Base-by-base conservation (phyloP, 2,797 vertebrate genomes). In the Falco rusticolus region DNA sequence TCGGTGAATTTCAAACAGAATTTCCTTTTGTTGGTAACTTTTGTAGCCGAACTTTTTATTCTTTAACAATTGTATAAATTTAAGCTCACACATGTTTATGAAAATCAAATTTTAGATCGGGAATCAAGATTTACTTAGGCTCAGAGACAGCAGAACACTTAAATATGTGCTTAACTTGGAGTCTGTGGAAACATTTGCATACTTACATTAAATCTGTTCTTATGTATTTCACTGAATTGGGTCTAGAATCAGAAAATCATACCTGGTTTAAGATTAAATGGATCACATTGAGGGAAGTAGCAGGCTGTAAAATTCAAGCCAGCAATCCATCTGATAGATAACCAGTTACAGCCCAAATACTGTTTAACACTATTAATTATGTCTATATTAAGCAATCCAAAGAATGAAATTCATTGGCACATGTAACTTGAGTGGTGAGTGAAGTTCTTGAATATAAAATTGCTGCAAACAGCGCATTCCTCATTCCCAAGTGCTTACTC, bases 21-120 rank as follows among this genome's bases (percentile, higher is more conserved):
- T 96, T 96, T 93, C 65, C 69, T 92, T 88, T 90, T 83, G 68
- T 88, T 92, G 53, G 79, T 71, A 94, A 93, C 72, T 94, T 95
- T 74, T 94, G 76, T 81, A 94, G 84, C 43, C 92, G 88, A 95
- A 94, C 90, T 92, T 94, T 92, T 91, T 74, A 77, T 68, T 94
- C 84, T 92, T 88, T 90, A 93, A 85, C 74, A 78, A 41, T 54
- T 84, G 82, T 60, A 78, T 69, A 70, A 72, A 72, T 31, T 68
- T 60, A 82, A 94, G 80, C 86, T 92, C 84, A 89, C n/a, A 87
- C 75, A 93, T 95, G 92, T 94, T 96, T 93, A 93, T 74, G 77
- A 89, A 95, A 94, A 95, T 78, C 70, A 96, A 96, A 93, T 95
- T 92, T 92, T 89, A 94, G 90, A 92, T 91, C 75, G 80, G 66